Evolutionary conservation across 2,888 invertebrate species (phyloP).

Genomic region (Adela reaumurella): DNA sequence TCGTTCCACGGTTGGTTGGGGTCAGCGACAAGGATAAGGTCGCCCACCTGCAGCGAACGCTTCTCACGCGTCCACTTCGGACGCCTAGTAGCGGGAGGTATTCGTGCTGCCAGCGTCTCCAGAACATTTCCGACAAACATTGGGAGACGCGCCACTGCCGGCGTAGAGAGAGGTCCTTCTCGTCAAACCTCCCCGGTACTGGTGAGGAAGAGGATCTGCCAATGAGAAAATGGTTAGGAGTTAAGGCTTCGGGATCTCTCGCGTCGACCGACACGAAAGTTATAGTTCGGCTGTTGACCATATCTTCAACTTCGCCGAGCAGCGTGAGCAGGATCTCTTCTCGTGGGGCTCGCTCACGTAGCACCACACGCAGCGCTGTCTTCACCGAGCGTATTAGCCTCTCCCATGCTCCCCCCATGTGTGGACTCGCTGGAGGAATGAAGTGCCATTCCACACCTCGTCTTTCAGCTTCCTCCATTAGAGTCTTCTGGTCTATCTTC

Average conservation of each 20-base stretch:
- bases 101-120: conserved; percentile 7
- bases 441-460: conserved; percentile 9
- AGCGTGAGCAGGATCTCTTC: conserved; percentile 7
- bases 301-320: conserved; percentile 8
- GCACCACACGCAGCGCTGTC: conserved; percentile 7
- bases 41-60: conserved; percentile 1
- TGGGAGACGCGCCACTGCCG: conserved; percentile 11
- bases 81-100: conserved; percentile 3
- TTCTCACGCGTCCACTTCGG: not conserved
- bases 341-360: conserved; percentile 11
- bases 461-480: conserved; percentile 3
- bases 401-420: conserved; percentile 14
- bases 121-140: conserved; percentile 5
- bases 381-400: conserved; percentile 13
- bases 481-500: not conserved
- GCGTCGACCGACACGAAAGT: conserved; percentile 15
- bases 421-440: conserved; percentile 12
- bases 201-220: conserved; percentile 10
- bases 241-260: conserved; percentile 12
- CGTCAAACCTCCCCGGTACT: conserved; percentile 4
- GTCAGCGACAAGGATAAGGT: conserved; percentile 12
- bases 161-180: conserved; percentile 5
- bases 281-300: conserved; percentile 14
- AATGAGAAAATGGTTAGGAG: conserved; percentile 17
- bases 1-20: conserved; percentile 12